Evolutionary conservation across 2,113 vertebrate genomes (phyloP).

Genomic region (Diadophis punctatus): DNA sequence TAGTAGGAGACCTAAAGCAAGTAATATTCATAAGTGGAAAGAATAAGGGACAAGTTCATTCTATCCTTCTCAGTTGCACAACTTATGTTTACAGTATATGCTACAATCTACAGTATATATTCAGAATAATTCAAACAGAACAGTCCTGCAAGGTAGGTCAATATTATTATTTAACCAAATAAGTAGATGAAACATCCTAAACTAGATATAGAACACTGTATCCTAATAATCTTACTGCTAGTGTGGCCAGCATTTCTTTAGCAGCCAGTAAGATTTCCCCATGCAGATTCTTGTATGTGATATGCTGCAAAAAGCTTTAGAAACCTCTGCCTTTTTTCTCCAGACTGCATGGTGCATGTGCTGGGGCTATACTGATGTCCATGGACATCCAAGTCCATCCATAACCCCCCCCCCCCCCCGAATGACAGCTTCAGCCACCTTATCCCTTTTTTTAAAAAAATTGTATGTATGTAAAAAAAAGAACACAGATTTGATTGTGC

Average conservation of each 20-base stretch:
- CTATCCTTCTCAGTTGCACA: neutral
- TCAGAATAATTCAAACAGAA: neutral
- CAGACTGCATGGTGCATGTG: neutral
- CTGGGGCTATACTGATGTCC: neutral
- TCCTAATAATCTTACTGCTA: neutral
- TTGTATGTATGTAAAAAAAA: neutral
- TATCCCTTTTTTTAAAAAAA: neutral
- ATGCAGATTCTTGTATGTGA: neutral
- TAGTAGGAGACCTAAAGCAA: neutral
- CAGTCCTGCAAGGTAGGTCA: neutral
- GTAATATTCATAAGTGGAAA: neutral
- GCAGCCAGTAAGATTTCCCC: neutral
- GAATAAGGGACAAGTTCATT: neutral
- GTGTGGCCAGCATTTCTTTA: neutral
- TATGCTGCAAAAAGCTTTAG: neutral
- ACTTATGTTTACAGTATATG: neutral
- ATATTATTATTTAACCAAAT: neutral
- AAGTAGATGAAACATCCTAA: neutral
- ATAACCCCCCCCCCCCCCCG: fast-evolving
- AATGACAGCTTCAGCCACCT: neutral
- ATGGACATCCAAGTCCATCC: neutral
- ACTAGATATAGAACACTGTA: neutral
- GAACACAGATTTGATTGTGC: neutral
- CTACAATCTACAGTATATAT: neutral
- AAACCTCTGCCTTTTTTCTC: neutral